Conservation (phyloP, 2,113 vertebrate genomes). For the Pavo muticus region DNA sequence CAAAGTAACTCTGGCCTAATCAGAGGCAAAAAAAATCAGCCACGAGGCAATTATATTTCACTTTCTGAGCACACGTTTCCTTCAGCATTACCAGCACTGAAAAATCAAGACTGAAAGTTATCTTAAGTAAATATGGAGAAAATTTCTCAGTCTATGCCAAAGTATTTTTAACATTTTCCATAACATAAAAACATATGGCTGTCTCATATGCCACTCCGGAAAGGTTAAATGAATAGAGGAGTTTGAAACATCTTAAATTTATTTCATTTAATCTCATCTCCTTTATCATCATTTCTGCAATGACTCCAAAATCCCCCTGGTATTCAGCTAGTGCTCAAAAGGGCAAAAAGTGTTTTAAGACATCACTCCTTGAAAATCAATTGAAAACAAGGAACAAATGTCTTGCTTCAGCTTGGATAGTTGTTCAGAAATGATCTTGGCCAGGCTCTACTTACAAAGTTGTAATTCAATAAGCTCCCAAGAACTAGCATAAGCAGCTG, state of each 20-base stretch:
- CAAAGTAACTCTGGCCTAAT: background rate
- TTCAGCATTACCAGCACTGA: background rate
- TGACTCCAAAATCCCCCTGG: background rate
- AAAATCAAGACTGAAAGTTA: conserved; percentile 10
- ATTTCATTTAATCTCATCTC: conserved; percentile 21
- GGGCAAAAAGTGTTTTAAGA: conserved; percentile 29
- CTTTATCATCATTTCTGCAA: conserved; percentile 34
- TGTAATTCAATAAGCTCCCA: background rate
- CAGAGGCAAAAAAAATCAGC: background rate
- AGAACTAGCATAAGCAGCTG: background rate
- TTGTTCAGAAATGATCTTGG: background rate
- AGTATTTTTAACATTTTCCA: conserved; percentile 5
- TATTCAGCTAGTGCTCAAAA: conserved; percentile 34
- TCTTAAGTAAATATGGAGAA: background rate
- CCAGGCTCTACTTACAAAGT: background rate
- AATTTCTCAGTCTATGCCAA: background rate
- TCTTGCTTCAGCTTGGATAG: background rate
- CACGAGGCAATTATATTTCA: background rate
- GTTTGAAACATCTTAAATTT: conserved; percentile 11
- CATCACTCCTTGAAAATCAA: conserved; percentile 29
- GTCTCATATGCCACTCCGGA: background rate
- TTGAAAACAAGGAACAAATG: background rate
- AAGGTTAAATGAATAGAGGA: conserved; percentile 30
- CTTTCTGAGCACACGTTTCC: background rate
- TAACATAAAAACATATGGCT: background rate